Evolutionary conservation across 2,113 vertebrate genomes (phyloP).

Genomic region (Peromyscus leucopus): DNA sequence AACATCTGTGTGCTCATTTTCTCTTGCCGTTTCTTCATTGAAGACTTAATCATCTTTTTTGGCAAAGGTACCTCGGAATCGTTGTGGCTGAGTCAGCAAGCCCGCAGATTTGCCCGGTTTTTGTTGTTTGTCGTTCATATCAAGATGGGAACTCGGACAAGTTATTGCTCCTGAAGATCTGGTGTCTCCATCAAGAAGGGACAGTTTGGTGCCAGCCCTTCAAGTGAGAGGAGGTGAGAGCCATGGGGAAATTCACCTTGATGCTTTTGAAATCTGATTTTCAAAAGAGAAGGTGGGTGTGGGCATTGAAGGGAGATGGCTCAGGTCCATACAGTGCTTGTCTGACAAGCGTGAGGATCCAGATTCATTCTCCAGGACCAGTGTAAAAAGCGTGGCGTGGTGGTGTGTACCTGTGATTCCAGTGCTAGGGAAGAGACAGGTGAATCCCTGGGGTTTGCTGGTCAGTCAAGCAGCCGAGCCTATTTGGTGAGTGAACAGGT

Average conservation of each 20-base stretch:
- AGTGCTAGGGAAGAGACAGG: neutral
- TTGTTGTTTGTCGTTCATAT: conserved; percentile 68
- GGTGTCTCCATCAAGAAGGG: conserved; percentile 55
- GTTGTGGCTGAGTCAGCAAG: conserved; percentile 78
- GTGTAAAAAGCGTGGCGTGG: neutral
- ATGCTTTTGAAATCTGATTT: conserved; percentile 20
- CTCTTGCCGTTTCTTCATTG: conserved; percentile 66
- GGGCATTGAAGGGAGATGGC: neutral
- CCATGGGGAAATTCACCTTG: neutral
- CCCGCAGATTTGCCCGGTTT: conserved; percentile 58
- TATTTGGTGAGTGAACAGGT: neutral
- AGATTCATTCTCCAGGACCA: neutral
- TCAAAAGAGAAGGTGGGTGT: neutral
- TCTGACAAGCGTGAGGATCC: neutral
- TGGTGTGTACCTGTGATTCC: neutral
- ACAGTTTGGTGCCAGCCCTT: conserved; percentile 60
- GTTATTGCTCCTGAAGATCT: conserved; percentile 69
- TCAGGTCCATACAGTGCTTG: neutral
- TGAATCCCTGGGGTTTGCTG: neutral
- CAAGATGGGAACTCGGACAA: conserved; percentile 78
- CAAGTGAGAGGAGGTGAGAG: conserved; percentile 66
- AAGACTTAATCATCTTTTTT: conserved; percentile 74
- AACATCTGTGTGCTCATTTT: conserved; percentile 54
- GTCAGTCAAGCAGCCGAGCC: neutral
- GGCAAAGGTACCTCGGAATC: conserved; percentile 76